Evolutionary conservation across 2,797 vertebrate genomes (phyloP).

Genomic region (Helostoma temminkii): DNA sequence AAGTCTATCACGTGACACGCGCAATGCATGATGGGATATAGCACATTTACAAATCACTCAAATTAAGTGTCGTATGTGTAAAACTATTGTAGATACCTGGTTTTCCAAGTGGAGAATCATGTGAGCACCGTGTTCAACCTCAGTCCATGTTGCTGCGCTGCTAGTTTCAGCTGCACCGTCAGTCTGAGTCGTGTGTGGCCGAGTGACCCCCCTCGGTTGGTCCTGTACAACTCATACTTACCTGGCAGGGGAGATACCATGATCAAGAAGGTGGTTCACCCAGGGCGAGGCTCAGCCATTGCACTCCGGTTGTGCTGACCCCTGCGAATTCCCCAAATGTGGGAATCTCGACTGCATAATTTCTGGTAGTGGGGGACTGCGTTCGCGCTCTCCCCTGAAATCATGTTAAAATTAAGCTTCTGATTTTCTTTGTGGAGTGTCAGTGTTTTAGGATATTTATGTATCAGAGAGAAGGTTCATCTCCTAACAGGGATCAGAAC

Average conservation of each 20-base stretch:
- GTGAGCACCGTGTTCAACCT: accelerated
- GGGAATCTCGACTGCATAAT: constrained; percentile 61
- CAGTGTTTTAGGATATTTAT: no score
- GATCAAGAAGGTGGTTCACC: constrained; percentile 49
- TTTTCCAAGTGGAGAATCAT: accelerated
- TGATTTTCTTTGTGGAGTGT: no score
- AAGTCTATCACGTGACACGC: accelerated
- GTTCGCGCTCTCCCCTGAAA: constrained; percentile 44
- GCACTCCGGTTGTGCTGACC: constrained; percentile 58
- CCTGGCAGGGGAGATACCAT: constrained; percentile 46
- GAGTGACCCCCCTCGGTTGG: accelerated
- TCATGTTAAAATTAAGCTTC: neutral
- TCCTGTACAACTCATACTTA: constrained; percentile 39
- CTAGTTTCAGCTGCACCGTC: neutral
- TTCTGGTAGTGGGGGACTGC: constrained; percentile 53
- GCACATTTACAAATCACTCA: accelerated
- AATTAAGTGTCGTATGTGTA: neutral
- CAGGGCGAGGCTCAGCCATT: constrained; percentile 44
- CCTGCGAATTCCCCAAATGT: constrained; percentile 62
- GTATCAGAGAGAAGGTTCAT: no score
- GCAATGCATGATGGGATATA: constrained; percentile 16
- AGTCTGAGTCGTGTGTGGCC: neutral
- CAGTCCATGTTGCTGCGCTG: accelerated
- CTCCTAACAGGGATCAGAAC: no score
- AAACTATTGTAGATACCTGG: no score